These are phyloP conservation scores for Macquaria ambigua DNA, from an alignment of 2,113 vertebrate genomes.

Conservation along the genomic window DNA sequence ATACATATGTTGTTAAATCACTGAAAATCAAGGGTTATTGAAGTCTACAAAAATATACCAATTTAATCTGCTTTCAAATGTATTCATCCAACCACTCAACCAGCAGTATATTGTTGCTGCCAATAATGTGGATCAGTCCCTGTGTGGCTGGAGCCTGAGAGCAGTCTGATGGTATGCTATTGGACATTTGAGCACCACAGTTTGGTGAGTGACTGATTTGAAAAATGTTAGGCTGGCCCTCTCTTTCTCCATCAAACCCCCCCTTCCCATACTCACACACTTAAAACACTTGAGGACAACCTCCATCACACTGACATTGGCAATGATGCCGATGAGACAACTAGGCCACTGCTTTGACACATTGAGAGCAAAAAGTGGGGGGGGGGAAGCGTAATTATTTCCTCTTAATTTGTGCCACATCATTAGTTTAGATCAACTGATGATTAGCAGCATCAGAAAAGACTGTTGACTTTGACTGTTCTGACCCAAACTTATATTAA, in stretches of 20 bases:
- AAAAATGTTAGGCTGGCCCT: slow-evolving; percentile 30
- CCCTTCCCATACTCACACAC: not conserved
- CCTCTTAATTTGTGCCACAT: slow-evolving; percentile 69
- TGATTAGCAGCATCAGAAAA: slow-evolving; percentile 27
- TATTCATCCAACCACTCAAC: slow-evolving; percentile 36
- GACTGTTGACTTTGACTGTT: slow-evolving; percentile 50
- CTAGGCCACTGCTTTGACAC: slow-evolving; percentile 77
- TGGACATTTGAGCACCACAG: slow-evolving; percentile 21
- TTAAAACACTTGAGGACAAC: slow-evolving; percentile 30
- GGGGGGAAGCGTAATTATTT: slow-evolving; percentile 31
- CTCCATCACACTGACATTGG: slow-evolving; percentile 52
- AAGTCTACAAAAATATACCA: slow-evolving; percentile 1
- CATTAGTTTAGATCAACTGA: slow-evolving; percentile 63
- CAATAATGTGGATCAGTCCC: slow-evolving; percentile 27
- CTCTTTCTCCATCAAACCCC: not conserved
- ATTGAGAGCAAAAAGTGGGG: slow-evolving; percentile 74
- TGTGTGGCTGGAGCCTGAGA: slow-evolving; percentile 26
- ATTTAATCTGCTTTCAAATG: slow-evolving; percentile 18
- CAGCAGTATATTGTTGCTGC: slow-evolving; percentile 26
- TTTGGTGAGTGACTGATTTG: slow-evolving; percentile 15
- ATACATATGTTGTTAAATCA: not conserved
- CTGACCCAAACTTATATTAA: slow-evolving; percentile 35
- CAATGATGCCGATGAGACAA: slow-evolving; percentile 67
- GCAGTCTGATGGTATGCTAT: slow-evolving; percentile 27
- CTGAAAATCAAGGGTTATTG: not conserved